phyloP scores from a whole-genome alignment of 1,140 invertebrate species.

The Drosophila aff. region DNA sequence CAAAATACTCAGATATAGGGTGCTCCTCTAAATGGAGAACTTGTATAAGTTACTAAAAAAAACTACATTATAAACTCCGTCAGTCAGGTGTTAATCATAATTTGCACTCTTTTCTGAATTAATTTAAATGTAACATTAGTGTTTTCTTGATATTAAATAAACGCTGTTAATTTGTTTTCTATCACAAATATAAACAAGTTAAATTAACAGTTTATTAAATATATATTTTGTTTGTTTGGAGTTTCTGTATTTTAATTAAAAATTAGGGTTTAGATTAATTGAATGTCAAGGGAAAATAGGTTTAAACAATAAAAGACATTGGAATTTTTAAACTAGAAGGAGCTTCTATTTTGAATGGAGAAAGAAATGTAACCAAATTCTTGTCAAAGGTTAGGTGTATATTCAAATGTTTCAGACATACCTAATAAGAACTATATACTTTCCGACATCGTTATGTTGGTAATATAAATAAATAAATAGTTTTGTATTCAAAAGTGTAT shows the following conservation, averaged over 20 bases:
- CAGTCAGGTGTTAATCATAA: slow-evolving; percentile 32
- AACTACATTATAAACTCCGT: background rate
- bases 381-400: too few relatives aligned
- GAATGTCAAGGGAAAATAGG: background rate
- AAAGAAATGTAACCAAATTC: too few relatives aligned
- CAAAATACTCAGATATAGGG: slow-evolving; percentile 52
- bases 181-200: slow-evolving; percentile 3
- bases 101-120: slow-evolving; percentile 19
- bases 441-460: background rate
- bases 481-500: background rate
- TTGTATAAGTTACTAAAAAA: background rate
- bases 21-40: slow-evolving; percentile 9
- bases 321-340: background rate
- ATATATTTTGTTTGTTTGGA: background rate
- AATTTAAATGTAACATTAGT: slow-evolving; percentile 11
- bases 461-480: background rate
- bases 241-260: background rate
- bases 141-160: background rate
- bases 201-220: background rate
- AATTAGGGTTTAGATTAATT: background rate
- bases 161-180: slow-evolving; percentile 1
- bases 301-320: background rate
- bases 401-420: too few relatives aligned
- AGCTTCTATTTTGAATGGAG: background rate
- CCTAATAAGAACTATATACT: background rate